Evolutionary conservation across 2,888 invertebrate species (phyloP).

Genomic region (Sceliomorpha sp.): DNA sequence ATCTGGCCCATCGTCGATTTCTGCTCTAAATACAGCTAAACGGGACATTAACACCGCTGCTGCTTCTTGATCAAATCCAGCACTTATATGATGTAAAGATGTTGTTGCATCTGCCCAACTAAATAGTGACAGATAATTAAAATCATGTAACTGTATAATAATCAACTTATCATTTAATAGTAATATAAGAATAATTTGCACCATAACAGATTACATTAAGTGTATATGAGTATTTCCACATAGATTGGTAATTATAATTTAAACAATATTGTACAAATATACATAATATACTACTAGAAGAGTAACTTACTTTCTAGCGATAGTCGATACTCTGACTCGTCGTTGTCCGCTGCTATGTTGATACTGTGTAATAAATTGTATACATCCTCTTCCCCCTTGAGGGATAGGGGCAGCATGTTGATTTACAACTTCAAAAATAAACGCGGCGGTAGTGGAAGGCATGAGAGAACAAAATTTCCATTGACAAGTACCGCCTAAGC

Average conservation of each 20-base stretch:
- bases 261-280: too few relatives aligned
- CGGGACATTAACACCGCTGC: constrained; percentile 98
- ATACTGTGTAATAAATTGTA: constrained; percentile 99
- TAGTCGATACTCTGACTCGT: constrained; percentile 96
- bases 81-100: constrained; percentile 94
- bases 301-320: constrained; percentile 96
- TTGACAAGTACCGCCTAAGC: constrained; percentile 97
- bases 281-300: too few relatives aligned
- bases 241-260: background rate
- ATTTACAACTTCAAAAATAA: constrained; percentile 98
- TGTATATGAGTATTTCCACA: background rate
- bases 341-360: constrained; percentile 98
- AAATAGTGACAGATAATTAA: constrained; percentile 38
- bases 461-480: constrained; percentile 99
- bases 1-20: constrained; percentile 97
- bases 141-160: background rate
- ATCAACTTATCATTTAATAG: too few relatives aligned
- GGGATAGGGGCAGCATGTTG: constrained; percentile 97
- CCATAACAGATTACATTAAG: background rate
- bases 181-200: too few relatives aligned
- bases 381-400: constrained; percentile 97
- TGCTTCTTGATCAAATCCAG: constrained; percentile 99
- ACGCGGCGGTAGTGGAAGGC: constrained; percentile 94
- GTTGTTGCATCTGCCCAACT: constrained; percentile 98
- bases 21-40: constrained; percentile 97